Base-by-base conservation (phyloP, 1,140 invertebrate species). In the Polypedilum vanderplanki region DNA sequence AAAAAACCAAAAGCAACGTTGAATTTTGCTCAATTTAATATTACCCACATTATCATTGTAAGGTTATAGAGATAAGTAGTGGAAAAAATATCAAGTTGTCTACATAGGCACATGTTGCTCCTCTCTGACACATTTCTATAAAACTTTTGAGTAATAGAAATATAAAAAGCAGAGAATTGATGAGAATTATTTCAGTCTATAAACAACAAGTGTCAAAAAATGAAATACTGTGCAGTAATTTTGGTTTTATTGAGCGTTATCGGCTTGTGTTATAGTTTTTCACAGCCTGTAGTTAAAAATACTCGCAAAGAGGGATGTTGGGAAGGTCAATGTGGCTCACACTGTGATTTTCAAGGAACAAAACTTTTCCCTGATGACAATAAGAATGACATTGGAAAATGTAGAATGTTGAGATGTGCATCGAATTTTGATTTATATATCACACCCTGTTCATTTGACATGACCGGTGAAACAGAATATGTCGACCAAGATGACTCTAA, bases 361-460 rank as follows among this genome's bases (percentile, higher is more conserved):
- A 20, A 70, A 20, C 17, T 70, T 7, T 70, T 70, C 17, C 17
- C 17, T 10, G 65, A 17, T 7, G 65, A 70, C 20, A 22, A 70
- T 20, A 18, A 8, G 1, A 70, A 70, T 70, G n/a, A 70, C 3
- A n/a, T 18, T 8, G 65, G 65, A 22, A 70, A 70, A 20, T 70
- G 65, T 10, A 70, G 65, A 70, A 8, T 70, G 10, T 12, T 70
- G 0, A 9, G 15, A 18, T 70, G 65, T 12, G 17, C 1, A 20
- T 8, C 17, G 9, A 70, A 20, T 10, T 70, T 70, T 22, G 65
- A 70, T 20, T 7, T 70, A 3, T n/a, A 9, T 3, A 70, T 70
- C 65, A 70, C 65, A 20, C 65, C 65, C 7, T 70, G 65, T 70
- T 7, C 17, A 20, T 70, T 70, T 70, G 65, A 70, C 10, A 70